Evolutionary conservation across 1,140 invertebrate species (phyloP).

Genomic region (Zeugodacus cucurbitae): DNA sequence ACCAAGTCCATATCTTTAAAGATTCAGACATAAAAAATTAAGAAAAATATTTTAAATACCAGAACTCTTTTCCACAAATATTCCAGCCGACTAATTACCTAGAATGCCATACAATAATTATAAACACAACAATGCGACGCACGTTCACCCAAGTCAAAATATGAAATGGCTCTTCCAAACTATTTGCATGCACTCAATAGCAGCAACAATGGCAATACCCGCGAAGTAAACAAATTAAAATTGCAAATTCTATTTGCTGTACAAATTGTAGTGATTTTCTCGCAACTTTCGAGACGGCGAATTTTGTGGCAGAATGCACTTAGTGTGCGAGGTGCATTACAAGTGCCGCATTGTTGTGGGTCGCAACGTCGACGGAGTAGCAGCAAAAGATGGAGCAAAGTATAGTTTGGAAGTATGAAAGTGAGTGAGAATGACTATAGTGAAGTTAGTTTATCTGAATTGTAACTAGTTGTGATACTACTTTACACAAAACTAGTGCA

Average conservation of each 20-base stretch:
- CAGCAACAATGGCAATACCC: neutral
- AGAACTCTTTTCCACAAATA: neutral
- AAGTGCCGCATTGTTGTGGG: neutral
- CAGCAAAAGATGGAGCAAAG: neutral
- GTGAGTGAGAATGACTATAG: neutral
- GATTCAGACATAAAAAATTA: no score
- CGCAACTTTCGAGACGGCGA: slow-evolving; percentile 9
- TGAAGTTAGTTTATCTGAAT: neutral
- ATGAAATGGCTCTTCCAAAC: neutral
- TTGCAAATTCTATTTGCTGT: slow-evolving; percentile 27
- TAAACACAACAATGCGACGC: neutral
- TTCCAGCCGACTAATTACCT: neutral
- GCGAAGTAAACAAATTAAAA: slow-evolving; percentile 26
- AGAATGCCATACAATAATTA: neutral
- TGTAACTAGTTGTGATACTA: no score
- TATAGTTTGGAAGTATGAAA: neutral
- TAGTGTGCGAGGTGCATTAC: neutral
- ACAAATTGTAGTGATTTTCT: slow-evolving; percentile 15
- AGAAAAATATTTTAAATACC: no score
- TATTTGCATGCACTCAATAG: neutral
- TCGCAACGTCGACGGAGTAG: neutral
- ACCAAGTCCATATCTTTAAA: no score
- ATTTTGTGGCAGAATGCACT: neutral
- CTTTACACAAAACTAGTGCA: no score
- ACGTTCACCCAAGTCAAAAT: neutral